These are phyloP conservation scores for Physeter macrocephalus DNA, from an alignment of 2,113 vertebrate genomes.

Conservation along the genomic window DNA sequence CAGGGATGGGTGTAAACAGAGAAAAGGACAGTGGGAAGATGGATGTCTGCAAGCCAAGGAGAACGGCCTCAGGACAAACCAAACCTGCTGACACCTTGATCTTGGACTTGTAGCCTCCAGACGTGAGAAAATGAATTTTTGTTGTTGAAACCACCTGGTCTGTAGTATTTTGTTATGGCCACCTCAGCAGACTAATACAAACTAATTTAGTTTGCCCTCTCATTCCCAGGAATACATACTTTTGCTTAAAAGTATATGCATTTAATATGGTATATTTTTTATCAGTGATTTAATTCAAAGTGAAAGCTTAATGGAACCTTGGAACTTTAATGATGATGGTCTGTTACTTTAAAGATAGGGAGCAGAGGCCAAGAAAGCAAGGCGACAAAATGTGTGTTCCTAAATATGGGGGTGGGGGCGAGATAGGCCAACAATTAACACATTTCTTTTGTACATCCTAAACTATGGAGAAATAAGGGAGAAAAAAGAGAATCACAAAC, in stretches of 20 bases:
- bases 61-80: not conserved
- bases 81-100: not conserved
- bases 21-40: not conserved
- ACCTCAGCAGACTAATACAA: not conserved
- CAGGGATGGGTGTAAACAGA: fast-evolving
- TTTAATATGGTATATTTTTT: not conserved
- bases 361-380: not conserved
- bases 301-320: not conserved
- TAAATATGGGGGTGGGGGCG: not conserved
- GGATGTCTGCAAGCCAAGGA: not conserved
- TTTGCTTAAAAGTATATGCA: not conserved
- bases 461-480: not conserved
- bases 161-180: not conserved
- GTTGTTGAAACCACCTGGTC: not conserved
- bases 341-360: not conserved
- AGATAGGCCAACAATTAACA: not conserved
- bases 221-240: not conserved
- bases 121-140: not conserved
- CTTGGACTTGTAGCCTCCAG: not conserved
- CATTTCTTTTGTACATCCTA: not conserved
- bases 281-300: not conserved
- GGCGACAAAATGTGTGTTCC: not conserved
- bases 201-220: not conserved
- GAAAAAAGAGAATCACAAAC: not conserved
- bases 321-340: not conserved